A percentile compares a stretch with the other conserved stretches of the same genome.
Conservation (phyloP, 2,113 vertebrate genomes). For the Orthonyx spaldingii region DNA sequence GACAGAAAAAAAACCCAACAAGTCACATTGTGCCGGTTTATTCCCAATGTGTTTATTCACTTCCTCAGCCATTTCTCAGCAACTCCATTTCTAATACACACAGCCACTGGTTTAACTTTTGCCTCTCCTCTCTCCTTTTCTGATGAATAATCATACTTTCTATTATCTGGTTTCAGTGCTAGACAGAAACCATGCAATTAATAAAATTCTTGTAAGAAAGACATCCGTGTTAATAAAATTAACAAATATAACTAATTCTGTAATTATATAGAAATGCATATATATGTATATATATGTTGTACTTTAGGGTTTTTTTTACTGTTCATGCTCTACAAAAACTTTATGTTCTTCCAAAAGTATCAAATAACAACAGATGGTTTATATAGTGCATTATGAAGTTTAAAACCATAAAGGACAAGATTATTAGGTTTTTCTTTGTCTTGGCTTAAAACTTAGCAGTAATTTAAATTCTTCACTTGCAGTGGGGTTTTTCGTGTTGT, state of each 20-base stretch:
- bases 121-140: background rate
- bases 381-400: background rate
- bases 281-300: background rate
- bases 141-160: background rate
- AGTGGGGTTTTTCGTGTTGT: rapidly evolving
- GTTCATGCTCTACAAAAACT: background rate
- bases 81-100: background rate
- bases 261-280: background rate
- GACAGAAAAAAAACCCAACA: background rate
- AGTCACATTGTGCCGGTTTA: background rate
- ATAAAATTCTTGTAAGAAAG: background rate
- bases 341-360: background rate
- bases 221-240: background rate
- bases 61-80: background rate
- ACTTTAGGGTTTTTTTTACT: background rate
- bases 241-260: background rate
- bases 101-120: background rate
- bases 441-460: background rate
- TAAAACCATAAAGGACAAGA: background rate
- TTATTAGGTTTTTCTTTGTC: background rate
- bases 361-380: background rate
- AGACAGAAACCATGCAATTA: background rate
- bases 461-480: background rate
- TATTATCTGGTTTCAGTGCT: background rate
- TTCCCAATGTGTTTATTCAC: background rate